Conservation (phyloP, 2,797 vertebrate genomes). For the Bovichtus diacanthus region DNA sequence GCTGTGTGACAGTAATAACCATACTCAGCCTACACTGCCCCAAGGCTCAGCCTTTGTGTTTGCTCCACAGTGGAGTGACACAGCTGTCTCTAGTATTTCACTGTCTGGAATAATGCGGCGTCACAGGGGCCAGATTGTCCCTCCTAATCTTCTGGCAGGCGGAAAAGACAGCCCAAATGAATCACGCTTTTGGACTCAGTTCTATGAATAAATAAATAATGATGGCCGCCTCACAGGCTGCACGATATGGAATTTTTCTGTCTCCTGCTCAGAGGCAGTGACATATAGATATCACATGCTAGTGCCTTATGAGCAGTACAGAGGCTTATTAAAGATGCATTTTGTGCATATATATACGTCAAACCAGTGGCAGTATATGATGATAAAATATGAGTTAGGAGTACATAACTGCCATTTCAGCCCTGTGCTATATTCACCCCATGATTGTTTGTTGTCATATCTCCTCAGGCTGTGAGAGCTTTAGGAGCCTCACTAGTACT, state of each 20-base stretch:
- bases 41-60: conserved; percentile 62
- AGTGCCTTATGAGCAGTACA: conserved; percentile 6
- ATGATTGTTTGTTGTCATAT: conserved; percentile 30
- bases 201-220: conserved; percentile 70
- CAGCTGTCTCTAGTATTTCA: conserved; percentile 77
- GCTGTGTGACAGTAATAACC: conserved; percentile 57
- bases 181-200: conserved; percentile 48
- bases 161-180: conserved; percentile 58
- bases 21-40: conserved; percentile 46
- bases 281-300: conserved; percentile 40
- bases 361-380: conserved; percentile 13
- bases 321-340: conserved; percentile 38
- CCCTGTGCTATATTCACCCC: neutral
- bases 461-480: conserved; percentile 4
- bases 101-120: conserved; percentile 69
- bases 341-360: conserved; percentile 27
- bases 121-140: conserved; percentile 72
- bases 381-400: conserved; percentile 18
- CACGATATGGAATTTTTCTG: conserved; percentile 23
- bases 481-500: conserved; percentile 10
- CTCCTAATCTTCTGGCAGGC: conserved; percentile 66
- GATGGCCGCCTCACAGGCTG: conserved; percentile 8
- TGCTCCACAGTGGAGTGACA: conserved; percentile 61
- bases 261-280: conserved; percentile 12
- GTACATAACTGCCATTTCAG: conserved; percentile 10